These are phyloP conservation scores for Pristionchus pacificus DNA, from an alignment of 1,140 invertebrate genomes.

Conservation along the genomic window DNA sequence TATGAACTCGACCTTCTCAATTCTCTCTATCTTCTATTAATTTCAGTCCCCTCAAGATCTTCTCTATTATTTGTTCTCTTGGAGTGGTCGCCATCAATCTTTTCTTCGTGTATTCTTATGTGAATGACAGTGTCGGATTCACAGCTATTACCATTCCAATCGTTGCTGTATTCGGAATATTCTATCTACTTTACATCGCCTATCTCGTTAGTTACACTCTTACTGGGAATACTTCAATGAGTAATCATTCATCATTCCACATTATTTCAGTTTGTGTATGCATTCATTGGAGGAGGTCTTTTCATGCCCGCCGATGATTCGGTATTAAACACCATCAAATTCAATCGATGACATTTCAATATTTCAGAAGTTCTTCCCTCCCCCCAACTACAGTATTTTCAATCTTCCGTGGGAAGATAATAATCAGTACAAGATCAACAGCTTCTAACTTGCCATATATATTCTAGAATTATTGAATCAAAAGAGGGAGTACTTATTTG, in stretches of 20 bases:
- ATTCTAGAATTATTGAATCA: too few relatives aligned
- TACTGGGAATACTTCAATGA: not conserved
- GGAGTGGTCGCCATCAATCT: constrained; percentile 36
- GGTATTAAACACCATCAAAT: not conserved
- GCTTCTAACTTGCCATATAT: too few relatives aligned
- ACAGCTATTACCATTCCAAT: constrained; percentile 62
- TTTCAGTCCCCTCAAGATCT: not conserved
- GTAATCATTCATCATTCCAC: too few relatives aligned
- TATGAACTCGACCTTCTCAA: constrained; percentile 58
- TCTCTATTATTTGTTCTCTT: constrained; percentile 36
- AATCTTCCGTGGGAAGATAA: not conserved
- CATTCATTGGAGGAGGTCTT: not conserved
- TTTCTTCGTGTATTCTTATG: constrained; percentile 71
- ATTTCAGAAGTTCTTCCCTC: not conserved
- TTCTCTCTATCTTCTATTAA: not conserved
- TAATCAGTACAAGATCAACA: too few relatives aligned
- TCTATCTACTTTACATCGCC: constrained; percentile 70
- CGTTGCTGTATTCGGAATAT: constrained; percentile 64
- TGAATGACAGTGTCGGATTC: constrained; percentile 60
- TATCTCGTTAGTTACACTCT: constrained; percentile 64
- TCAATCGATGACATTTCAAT: not conserved
- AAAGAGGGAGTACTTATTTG: too few relatives aligned
- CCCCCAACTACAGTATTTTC: not conserved
- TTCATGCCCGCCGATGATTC: not conserved
- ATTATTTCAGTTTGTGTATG: not conserved